Conservation (phyloP, 2,888 invertebrate species). For the Electrophaes corylata region DNA sequence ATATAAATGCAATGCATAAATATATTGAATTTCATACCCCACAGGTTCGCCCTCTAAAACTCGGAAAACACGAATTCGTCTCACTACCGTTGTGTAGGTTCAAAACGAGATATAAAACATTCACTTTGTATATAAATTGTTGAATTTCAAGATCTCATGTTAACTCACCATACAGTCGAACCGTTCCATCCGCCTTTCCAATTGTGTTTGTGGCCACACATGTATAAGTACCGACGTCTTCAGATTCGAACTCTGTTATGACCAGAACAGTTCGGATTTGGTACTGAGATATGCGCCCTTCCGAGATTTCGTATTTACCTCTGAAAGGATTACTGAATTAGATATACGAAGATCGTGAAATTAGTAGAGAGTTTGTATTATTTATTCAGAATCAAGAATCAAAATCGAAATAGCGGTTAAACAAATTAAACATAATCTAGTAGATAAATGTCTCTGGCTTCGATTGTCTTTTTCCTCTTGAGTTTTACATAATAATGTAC, state of each 20-base stretch:
- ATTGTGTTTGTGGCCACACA: conserved; percentile 89
- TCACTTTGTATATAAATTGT: neutral
- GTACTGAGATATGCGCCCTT: conserved; percentile 84
- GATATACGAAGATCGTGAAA: neutral
- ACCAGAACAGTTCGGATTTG: conserved; percentile 86
- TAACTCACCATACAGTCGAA: conserved; percentile 87
- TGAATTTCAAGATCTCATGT: neutral
- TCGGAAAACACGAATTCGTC: neutral
- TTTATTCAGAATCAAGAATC: neutral
- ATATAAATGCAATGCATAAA: too few species aligned
- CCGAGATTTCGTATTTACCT: conserved; percentile 86
- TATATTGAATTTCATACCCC: neutral
- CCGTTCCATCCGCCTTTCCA: conserved; percentile 88
- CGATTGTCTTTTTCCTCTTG: neutral
- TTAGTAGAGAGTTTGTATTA: neutral
- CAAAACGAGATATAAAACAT: neutral
- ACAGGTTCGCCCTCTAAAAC: neutral
- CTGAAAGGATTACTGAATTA: conserved; percentile 65
- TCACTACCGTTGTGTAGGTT: neutral
- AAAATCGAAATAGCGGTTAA: neutral
- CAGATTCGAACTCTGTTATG: conserved; percentile 84
- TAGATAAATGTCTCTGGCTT: neutral
- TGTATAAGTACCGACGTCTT: conserved; percentile 87
- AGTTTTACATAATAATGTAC: too few species aligned
- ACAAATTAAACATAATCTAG: neutral